Percentiles rank a stretch among this genome's conserved stretches.
Conservation (phyloP, 2,888 invertebrate species). For the Sturmia bella region DNA sequence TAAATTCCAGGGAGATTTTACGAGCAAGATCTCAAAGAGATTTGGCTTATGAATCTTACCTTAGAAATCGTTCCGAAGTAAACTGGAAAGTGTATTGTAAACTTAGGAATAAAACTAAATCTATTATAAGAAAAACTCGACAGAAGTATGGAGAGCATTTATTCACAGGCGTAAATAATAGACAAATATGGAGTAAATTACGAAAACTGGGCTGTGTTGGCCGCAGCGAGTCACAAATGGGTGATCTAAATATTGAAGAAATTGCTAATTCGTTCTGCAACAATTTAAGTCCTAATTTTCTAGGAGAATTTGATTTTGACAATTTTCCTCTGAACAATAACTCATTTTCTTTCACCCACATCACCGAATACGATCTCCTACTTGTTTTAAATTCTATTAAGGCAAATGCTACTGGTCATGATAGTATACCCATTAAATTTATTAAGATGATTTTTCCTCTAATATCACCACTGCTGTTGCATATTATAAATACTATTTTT, state of each 20-base stretch:
- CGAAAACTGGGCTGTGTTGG: too few species aligned
- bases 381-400: conserved; percentile 7
- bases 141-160: not conserved
- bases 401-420: conserved; percentile 7
- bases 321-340: too few species aligned
- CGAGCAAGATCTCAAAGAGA: not conserved
- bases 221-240: too few species aligned
- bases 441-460: conserved; percentile 24
- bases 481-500: conserved; percentile 9
- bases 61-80: not conserved
- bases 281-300: too few species aligned
- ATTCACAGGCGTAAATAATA: not conserved
- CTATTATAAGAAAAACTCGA: conserved; percentile 30
- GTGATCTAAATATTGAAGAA: too few species aligned
- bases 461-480: not conserved
- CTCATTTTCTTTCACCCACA: too few species aligned
- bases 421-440: conserved; percentile 16
- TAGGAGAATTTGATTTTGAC: too few species aligned
- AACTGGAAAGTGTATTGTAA: conserved; percentile 19
- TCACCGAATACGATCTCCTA: too few species aligned
- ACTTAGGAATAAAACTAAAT: conserved; percentile 13
- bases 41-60: not conserved
- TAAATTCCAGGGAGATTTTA: not conserved
- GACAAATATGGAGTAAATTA: too few species aligned
- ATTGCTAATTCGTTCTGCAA: too few species aligned